Conservation (phyloP, 2,113 vertebrate species). For the Grammomys surdaster region DNA sequence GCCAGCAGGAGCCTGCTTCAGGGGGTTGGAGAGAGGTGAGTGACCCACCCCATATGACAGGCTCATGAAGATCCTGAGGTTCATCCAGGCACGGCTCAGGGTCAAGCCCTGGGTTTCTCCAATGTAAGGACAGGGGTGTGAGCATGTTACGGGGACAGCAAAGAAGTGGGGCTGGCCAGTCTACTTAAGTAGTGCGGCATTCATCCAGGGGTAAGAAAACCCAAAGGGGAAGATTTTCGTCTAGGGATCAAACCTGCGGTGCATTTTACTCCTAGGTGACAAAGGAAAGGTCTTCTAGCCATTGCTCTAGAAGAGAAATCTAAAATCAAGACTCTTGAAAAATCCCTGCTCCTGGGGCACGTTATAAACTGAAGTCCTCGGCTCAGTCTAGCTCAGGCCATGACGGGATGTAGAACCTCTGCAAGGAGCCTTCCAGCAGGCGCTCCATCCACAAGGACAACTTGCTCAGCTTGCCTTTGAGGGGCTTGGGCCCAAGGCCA, state of each 20-base stretch:
- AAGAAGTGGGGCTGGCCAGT: constrained; percentile 8
- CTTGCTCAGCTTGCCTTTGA: constrained; percentile 95
- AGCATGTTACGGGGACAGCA: not conserved
- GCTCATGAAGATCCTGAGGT: not conserved
- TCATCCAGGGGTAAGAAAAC: not conserved
- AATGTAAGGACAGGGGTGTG: not conserved
- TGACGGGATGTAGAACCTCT: constrained; percentile 95
- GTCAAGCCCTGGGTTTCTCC: constrained; percentile 15
- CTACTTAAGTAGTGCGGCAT: constrained; percentile 55
- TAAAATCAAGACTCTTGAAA: constrained; percentile 84
- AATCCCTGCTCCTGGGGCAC: constrained; percentile 77
- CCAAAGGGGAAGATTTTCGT: constrained; percentile 16
- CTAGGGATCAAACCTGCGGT: not conserved
- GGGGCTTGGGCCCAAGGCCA: constrained; percentile 87
- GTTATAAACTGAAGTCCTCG: constrained; percentile 77
- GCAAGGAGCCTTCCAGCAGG: constrained; percentile 95
- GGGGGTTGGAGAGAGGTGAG: not conserved
- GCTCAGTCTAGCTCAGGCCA: constrained; percentile 95
- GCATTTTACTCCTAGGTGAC: constrained; percentile 65
- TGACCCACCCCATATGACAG: rapidly evolving
- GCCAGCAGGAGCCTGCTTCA: not conserved
- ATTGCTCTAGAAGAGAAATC: constrained; percentile 74
- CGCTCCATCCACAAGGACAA: constrained; percentile 98
- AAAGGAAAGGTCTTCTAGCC: constrained; percentile 57
- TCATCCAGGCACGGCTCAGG: rapidly evolving